Percentiles rank a stretch among this genome's conserved stretches.
phyloP scores from a whole-genome alignment of 2,113 vertebrate genomes.

The Hemiprocne comata region DNA sequence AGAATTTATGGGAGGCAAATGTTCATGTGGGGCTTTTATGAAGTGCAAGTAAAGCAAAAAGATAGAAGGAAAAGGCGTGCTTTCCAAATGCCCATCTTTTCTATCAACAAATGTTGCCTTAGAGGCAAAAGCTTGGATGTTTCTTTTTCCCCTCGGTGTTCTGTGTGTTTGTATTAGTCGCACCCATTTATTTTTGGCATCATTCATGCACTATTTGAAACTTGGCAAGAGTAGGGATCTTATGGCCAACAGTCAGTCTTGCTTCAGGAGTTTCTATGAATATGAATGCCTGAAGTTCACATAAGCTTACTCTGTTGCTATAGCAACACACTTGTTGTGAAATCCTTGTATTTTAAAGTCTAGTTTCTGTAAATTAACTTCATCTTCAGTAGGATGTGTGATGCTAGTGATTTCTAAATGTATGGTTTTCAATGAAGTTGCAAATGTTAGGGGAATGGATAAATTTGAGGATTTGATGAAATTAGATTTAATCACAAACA shows the following conservation, averaged over 20 bases:
- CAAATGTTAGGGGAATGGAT: not conserved
- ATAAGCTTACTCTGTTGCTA: constrained; percentile 76
- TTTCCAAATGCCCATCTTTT: constrained; percentile 68
- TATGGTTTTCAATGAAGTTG: constrained; percentile 15
- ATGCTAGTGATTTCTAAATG: constrained; percentile 46
- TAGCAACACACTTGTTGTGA: constrained; percentile 79
- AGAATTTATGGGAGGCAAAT: constrained; percentile 75
- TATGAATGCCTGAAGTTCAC: constrained; percentile 81
- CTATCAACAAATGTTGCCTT: constrained; percentile 74
- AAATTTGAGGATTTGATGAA: not conserved
- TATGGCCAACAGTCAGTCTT: constrained; percentile 80
- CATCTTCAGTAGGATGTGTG: constrained; percentile 44
- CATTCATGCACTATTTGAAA: constrained; percentile 77
- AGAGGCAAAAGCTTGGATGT: constrained; percentile 69
- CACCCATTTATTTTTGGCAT: constrained; percentile 83
- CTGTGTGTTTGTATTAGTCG: constrained; percentile 81
- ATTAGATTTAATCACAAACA: not conserved
- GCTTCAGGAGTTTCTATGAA: constrained; percentile 82
- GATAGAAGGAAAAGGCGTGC: constrained; percentile 50
- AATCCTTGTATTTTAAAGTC: constrained; percentile 72
- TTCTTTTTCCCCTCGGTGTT: constrained; percentile 59
- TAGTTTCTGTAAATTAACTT: constrained; percentile 73
- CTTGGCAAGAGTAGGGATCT: constrained; percentile 77
- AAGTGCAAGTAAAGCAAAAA: constrained; percentile 75
- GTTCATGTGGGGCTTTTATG: constrained; percentile 68